phyloP scores from a whole-genome alignment of 1,140 invertebrate species.

The Pissodes strobi region DNA sequence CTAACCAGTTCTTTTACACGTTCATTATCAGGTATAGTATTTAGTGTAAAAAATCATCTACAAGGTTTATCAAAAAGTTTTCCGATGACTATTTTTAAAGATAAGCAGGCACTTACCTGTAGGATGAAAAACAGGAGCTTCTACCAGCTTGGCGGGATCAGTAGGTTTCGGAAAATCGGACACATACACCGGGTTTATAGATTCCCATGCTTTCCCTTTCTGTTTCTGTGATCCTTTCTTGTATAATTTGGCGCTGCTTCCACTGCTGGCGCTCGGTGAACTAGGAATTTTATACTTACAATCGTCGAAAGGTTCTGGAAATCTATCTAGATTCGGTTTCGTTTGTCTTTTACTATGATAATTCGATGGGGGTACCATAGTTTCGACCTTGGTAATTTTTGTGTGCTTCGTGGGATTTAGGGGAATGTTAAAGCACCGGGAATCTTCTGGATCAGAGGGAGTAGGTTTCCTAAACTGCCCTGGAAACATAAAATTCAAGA shows the following conservation, averaged over 20 bases:
- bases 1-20: too few species aligned
- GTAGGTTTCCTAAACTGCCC: conserved; percentile 43
- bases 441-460: conserved; percentile 57
- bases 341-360: conserved; percentile 62
- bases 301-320: conserved; percentile 49
- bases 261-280: conserved; percentile 55
- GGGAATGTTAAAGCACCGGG: conserved; percentile 69
- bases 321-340: conserved; percentile 56
- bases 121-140: conserved; percentile 83
- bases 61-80: too few species aligned
- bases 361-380: conserved; percentile 61
- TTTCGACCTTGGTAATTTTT: too few species aligned
- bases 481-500: too few species aligned
- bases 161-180: conserved; percentile 61
- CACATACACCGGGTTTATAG: conserved; percentile 58
- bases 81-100: too few species aligned
- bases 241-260: conserved; percentile 52
- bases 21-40: too few species aligned
- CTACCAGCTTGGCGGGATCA: conserved; percentile 66
- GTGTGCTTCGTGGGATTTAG: too few species aligned
- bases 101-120: conserved; percentile 61
- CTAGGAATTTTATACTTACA: conserved; percentile 54
- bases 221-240: conserved; percentile 44
- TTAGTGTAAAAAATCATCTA: too few species aligned
- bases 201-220: conserved; percentile 43